A percentile compares a stretch with the other conserved stretches of the same genome.
These are phyloP conservation scores for Venustaconcha ellipsiformis DNA, from an alignment of 1,140 invertebrate genomes.

Conservation along the genomic window DNA sequence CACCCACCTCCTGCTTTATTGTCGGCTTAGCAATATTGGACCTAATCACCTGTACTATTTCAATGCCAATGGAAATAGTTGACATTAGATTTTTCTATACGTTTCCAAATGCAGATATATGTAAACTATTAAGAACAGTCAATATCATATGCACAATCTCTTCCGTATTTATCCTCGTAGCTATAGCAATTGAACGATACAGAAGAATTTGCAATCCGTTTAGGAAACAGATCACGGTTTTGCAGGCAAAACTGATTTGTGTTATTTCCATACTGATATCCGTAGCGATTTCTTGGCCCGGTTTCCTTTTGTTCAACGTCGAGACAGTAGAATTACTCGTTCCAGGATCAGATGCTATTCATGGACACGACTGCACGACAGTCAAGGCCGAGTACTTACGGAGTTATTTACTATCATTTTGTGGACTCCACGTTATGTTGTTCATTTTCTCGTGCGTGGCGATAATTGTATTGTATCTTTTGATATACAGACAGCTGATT, in stretches of 20 bases:
- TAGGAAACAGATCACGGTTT: constrained; percentile 25
- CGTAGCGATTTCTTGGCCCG: constrained; percentile 16
- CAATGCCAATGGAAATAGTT: constrained; percentile 47
- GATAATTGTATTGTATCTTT: constrained; percentile 13
- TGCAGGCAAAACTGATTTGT: constrained; percentile 17
- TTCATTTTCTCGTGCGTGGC: constrained; percentile 6
- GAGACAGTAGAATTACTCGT: constrained; percentile 9
- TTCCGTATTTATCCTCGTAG: constrained; percentile 39
- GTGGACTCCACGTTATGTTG: constrained; percentile 3
- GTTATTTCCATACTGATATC: constrained; percentile 9
- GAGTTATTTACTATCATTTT: constrained; percentile 16
- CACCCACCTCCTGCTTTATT: constrained; percentile 35
- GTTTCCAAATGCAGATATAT: constrained; percentile 31
- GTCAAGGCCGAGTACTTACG: background rate
- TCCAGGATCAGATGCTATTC: background rate
- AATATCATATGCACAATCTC: constrained; percentile 33
- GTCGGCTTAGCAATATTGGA: constrained; percentile 47
- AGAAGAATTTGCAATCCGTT: constrained; percentile 43
- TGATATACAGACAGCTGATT: constrained; percentile 12
- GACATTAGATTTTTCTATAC: constrained; percentile 38
- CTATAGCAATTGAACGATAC: constrained; percentile 45
- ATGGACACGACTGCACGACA: constrained; percentile 21
- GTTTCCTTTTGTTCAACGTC: constrained; percentile 16
- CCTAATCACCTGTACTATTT: constrained; percentile 35
- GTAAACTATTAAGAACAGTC: constrained; percentile 33